Percentiles rank a stretch among this genome's conserved stretches.
Evolutionary conservation across 2,888 invertebrate genomes (phyloP).

Genomic region (Caenorhabditis becei): DNA sequence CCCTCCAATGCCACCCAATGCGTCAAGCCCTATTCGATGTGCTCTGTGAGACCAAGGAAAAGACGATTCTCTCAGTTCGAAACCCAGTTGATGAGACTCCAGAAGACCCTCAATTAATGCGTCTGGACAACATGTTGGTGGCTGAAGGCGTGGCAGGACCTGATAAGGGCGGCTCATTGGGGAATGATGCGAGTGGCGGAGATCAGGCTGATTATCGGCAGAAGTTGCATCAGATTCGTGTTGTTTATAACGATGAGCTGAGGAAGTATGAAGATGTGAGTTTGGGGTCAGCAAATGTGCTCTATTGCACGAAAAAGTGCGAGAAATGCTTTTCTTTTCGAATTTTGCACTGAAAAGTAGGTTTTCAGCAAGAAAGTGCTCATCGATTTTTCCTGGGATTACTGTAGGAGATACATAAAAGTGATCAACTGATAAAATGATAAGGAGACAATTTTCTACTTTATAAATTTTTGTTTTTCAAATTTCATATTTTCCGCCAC

Average conservation of each 20-base stretch:
- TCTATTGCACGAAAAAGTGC: neutral
- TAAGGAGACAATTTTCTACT: no score
- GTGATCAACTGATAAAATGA: no score
- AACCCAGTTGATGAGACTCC: slow-evolving; percentile 73
- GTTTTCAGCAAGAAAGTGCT: no score
- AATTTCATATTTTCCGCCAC: no score
- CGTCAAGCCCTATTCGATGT: slow-evolving; percentile 98
- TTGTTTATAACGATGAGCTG: slow-evolving; percentile 98
- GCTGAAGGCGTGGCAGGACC: slow-evolving; percentile 98
- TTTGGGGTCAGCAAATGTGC: neutral
- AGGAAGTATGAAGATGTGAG: slow-evolving; percentile 97
- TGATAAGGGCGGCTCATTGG: slow-evolving; percentile 87
- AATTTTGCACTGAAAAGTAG: no score
- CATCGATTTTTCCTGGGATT: no score
- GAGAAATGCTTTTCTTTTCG: neutral
- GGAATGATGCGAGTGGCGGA: slow-evolving; percentile 79
- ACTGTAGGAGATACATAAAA: no score
- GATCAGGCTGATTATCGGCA: slow-evolving; percentile 99
- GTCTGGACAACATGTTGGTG: slow-evolving; percentile 96
- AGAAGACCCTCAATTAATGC: slow-evolving; percentile 87
- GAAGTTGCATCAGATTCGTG: slow-evolving; percentile 97
- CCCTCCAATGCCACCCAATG: slow-evolving; percentile 98
- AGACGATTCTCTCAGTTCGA: slow-evolving; percentile 84
- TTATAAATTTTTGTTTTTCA: no score
- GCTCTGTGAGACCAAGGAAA: slow-evolving; percentile 99